Evolutionary conservation across 2,113 vertebrate species (phyloP).

Genomic region (Crocuta crocuta): DNA sequence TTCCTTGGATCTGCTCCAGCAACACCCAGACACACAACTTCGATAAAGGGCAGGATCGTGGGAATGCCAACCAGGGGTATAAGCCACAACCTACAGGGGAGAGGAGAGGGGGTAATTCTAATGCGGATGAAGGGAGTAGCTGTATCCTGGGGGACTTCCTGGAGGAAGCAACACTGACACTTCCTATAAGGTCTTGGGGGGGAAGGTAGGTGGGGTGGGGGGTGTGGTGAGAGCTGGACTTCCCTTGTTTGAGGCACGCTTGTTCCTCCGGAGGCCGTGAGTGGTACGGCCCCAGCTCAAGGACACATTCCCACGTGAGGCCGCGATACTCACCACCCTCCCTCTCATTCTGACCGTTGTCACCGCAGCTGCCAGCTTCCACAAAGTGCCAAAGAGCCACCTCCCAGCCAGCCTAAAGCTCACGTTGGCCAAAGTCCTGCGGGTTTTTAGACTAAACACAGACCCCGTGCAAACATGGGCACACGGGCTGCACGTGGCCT

Average conservation of each 20-base stretch:
- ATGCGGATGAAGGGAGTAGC: not conserved
- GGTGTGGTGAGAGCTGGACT: not conserved
- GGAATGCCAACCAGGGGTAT: not conserved
- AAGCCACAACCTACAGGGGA: not conserved
- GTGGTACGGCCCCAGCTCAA: not conserved
- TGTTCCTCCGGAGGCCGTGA: not conserved
- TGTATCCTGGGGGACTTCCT: not conserved
- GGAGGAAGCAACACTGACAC: not conserved
- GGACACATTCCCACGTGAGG: rapidly evolving
- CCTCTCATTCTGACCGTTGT: not conserved
- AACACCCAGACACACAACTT: slow-evolving; percentile 2
- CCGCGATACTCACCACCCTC: not conserved
- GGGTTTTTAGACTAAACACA: not conserved
- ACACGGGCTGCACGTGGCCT: rapidly evolving
- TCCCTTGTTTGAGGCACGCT: not conserved
- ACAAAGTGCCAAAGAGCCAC: not conserved
- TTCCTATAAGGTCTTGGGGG: not conserved
- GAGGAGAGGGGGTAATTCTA: not conserved
- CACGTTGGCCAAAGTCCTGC: not conserved
- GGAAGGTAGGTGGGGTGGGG: too few species aligned
- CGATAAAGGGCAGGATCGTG: not conserved
- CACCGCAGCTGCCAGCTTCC: not conserved
- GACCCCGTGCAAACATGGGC: not conserved
- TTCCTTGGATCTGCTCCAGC: slow-evolving; percentile 10
- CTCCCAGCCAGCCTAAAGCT: not conserved